Evolutionary conservation across 2,113 vertebrate genomes (phyloP).

Genomic region (Cranoglanis bouderius): DNA sequence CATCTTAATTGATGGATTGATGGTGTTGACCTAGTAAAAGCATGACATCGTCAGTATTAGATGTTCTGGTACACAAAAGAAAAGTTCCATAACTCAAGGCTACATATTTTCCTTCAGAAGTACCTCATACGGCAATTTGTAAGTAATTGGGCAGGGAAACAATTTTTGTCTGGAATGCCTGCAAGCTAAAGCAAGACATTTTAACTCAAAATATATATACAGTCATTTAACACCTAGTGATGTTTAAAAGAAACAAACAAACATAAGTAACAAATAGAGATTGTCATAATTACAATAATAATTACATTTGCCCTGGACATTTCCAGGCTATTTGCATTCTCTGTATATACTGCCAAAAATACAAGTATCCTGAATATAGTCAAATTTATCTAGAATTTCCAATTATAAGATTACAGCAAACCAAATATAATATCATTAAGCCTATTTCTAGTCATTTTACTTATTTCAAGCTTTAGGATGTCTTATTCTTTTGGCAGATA

Average conservation of each 20-base stretch:
- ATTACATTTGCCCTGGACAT: neutral
- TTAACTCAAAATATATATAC: neutral
- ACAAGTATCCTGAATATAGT: neutral
- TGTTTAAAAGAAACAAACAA: too few relatives aligned
- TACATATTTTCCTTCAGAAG: slow-evolving; percentile 4
- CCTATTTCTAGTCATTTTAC: neutral
- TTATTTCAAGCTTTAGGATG: neutral
- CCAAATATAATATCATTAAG: neutral
- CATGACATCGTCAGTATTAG: slow-evolving; percentile 23
- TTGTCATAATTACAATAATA: neutral
- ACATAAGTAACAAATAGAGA: too few relatives aligned
- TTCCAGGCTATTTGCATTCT: too few relatives aligned
- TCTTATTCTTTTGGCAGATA: neutral
- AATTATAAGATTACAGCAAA: neutral
- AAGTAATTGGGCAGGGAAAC: neutral
- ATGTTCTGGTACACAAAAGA: slow-evolving; percentile 44
- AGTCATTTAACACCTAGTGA: too few relatives aligned
- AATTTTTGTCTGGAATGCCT: neutral
- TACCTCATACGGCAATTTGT: neutral
- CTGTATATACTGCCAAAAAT: too few relatives aligned
- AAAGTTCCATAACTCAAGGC: slow-evolving; percentile 36
- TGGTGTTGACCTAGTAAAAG: slow-evolving; percentile 37
- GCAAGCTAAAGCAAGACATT: neutral
- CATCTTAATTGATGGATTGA: slow-evolving; percentile 31
- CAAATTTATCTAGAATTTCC: neutral